A percentile compares a stretch with the other conserved stretches of the same genome.
These are phyloP conservation scores for Urechis unicinctus DNA, from an alignment of 2,888 invertebrate species.

Conservation along the genomic window DNA sequence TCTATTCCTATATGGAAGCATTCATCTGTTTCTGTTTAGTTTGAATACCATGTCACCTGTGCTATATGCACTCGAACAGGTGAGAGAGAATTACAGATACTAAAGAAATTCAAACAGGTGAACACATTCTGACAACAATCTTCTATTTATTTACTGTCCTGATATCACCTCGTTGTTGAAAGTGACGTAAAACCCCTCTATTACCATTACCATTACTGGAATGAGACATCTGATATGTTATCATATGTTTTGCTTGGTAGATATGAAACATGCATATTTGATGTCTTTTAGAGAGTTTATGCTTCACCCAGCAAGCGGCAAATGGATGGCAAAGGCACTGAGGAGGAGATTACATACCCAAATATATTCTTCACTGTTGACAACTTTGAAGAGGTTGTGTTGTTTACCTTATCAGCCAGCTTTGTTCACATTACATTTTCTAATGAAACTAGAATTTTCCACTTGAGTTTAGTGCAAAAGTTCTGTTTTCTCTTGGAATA, in stretches of 20 bases:
- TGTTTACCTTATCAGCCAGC: not conserved
- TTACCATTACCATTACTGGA: not conserved
- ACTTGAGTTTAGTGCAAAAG: not conserved
- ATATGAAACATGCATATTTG: not conserved
- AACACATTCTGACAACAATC: constrained; percentile 3
- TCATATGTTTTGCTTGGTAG: not conserved
- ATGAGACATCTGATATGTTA: not conserved
- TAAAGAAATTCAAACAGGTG: constrained; percentile 82
- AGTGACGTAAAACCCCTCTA: too few relatives aligned
- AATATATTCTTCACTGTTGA: constrained; percentile 99
- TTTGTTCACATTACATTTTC: not conserved
- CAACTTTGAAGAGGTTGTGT: constrained; percentile 87
- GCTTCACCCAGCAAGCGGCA: constrained; percentile 93
- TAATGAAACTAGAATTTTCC: not conserved
- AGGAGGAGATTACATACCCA: constrained; percentile 97
- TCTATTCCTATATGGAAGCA: not conserved
- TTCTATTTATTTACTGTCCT: too few relatives aligned
- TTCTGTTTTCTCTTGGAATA: not conserved
- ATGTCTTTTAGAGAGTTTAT: constrained; percentile 67
- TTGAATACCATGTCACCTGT: constrained; percentile 94
- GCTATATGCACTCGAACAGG: constrained; percentile 97
- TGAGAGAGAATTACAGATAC: constrained; percentile 92
- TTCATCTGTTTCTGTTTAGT: constrained; percentile 50
- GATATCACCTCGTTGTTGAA: too few relatives aligned
- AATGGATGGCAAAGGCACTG: constrained; percentile 97